A percentile compares a stretch with the other conserved stretches of the same genome.
Evolutionary conservation across 2,888 invertebrate genomes (phyloP).

Genomic region (Calephelis perditalis): DNA sequence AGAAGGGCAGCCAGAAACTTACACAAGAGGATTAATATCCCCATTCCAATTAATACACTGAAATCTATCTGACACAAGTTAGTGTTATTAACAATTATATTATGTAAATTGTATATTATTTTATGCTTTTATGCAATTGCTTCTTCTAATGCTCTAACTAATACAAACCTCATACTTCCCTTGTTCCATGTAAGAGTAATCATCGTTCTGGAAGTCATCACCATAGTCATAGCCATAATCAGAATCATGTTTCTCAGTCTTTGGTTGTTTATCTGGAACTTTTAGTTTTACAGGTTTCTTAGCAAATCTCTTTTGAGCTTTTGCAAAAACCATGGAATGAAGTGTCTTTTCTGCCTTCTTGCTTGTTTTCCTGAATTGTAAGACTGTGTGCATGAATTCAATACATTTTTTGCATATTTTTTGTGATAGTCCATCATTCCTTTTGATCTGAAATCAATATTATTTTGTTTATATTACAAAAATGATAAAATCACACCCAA

Average conservation of each 20-base stretch:
- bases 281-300: constrained; percentile 21
- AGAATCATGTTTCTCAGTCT: constrained; percentile 18
- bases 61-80: no score
- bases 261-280: constrained; percentile 22
- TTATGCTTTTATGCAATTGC: no score
- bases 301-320: constrained; percentile 30
- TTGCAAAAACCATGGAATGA: constrained; percentile 33
- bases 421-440: constrained; percentile 55
- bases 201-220: constrained; percentile 40
- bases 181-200: constrained; percentile 31
- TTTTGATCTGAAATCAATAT: constrained; percentile 44
- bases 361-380: constrained; percentile 50
- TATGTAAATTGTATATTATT: no score
- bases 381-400: constrained; percentile 38
- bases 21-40: no score
- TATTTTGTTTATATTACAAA: neutral
- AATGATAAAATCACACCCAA: neutral
- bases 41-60: no score
- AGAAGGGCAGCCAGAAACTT: no score
- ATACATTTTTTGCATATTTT: constrained; percentile 51
- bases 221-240: constrained; percentile 29
- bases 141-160: no score
- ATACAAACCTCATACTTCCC: constrained; percentile 22
- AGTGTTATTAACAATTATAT: no score
- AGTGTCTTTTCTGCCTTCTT: constrained; percentile 46